phyloP scores from a whole-genome alignment of 2,888 invertebrate species.

The Meiosimyza decipiens region DNA sequence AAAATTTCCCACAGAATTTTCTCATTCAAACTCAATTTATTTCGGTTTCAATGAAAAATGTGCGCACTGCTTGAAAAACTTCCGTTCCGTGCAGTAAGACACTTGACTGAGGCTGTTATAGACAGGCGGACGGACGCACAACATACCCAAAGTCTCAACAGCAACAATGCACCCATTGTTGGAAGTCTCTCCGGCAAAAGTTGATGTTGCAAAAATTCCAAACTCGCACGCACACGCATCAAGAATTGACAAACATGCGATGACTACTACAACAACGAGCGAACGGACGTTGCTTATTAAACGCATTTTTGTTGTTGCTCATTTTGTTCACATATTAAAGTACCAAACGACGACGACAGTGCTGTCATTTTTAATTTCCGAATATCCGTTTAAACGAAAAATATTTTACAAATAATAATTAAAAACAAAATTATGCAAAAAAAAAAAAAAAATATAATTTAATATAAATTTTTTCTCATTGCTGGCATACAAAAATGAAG shows the following conservation, averaged over 20 bases:
- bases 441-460: no score
- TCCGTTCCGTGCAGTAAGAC: conserved; percentile 16
- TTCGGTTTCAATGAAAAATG: no score
- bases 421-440: no score
- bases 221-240: conserved; percentile 13
- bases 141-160: not conserved
- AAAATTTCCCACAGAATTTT: no score
- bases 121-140: not conserved
- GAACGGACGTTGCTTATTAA: conserved; percentile 30
- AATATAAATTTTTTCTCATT: no score
- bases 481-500: no score
- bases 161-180: conserved; percentile 23
- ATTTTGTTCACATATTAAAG: not conserved
- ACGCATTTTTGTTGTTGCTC: conserved; percentile 10
- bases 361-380: conserved; percentile 16
- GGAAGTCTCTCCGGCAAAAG: not conserved
- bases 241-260: conserved; percentile 1
- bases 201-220: not conserved
- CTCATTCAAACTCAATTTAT: no score
- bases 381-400: conserved; percentile 17
- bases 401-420: not conserved
- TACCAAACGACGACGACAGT: conserved; percentile 1
- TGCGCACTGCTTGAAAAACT: conserved; percentile 12
- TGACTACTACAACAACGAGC: no score
- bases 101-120: conserved; percentile 3